phyloP scores from a whole-genome alignment of 2,797 vertebrate genomes.

The Smutsia temminckii region DNA sequence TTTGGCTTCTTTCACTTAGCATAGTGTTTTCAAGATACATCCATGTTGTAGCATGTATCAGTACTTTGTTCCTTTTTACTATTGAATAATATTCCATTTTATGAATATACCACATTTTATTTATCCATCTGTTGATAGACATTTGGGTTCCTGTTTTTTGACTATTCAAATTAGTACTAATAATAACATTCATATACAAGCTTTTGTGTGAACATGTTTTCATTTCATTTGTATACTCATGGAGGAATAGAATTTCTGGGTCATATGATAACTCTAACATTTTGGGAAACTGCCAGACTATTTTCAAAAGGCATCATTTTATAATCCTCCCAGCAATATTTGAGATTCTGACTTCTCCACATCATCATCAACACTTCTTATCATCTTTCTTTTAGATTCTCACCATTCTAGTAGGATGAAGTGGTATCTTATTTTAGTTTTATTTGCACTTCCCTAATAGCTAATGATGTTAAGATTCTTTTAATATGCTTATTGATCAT shows the following conservation, averaged over 20 bases:
- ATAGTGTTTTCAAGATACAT: neutral
- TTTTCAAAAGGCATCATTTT: neutral
- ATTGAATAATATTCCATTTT: neutral
- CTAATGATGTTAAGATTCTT: neutral
- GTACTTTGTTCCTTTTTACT: neutral
- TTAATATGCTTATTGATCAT: neutral
- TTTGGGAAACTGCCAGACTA: neutral
- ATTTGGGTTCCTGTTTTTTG: neutral
- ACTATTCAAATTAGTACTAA: neutral
- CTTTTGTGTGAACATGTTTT: neutral
- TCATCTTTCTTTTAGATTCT: neutral
- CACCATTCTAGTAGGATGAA: neutral
- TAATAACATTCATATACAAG: neutral
- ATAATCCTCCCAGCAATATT: neutral
- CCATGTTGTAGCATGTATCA: neutral
- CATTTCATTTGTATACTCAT: neutral
- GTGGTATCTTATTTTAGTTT: conserved; percentile 38
- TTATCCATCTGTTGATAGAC: neutral
- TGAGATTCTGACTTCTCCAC: neutral
- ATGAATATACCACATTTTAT: neutral
- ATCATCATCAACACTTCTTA: neutral
- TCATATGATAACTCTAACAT: neutral
- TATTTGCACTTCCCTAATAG: conserved; percentile 17
- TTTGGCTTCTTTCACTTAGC: conserved; percentile 17
- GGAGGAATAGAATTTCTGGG: neutral